A percentile compares a stretch with the other conserved stretches of the same genome.
Conservation (phyloP, 2,113 vertebrate genomes). For the Corvus hawaiiensis region DNA sequence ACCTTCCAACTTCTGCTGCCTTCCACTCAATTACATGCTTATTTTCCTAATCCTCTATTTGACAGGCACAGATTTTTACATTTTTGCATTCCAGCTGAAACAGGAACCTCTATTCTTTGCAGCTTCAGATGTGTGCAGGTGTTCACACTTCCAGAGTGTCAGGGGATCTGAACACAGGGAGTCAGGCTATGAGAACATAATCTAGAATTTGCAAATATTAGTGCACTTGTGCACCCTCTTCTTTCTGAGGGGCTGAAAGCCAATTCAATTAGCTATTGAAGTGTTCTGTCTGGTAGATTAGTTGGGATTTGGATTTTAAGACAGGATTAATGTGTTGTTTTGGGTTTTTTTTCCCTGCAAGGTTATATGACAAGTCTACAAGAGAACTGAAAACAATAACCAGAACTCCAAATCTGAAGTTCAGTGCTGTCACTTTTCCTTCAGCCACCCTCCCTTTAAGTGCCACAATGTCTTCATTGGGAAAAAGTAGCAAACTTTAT, state of each 20-base stretch:
- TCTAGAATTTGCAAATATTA: background rate
- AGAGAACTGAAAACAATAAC: background rate
- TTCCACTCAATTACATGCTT: background rate
- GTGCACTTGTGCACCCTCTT: background rate
- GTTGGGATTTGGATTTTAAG: background rate
- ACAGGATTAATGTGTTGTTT: background rate
- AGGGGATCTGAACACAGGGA: background rate
- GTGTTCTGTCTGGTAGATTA: background rate
- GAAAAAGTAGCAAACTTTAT: background rate
- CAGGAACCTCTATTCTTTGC: background rate
- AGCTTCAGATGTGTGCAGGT: background rate
- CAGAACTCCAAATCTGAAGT: background rate
- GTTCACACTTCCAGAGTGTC: background rate
- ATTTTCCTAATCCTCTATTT: background rate
- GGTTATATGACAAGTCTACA: background rate
- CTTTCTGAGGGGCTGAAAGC: background rate
- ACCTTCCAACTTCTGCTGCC: background rate
- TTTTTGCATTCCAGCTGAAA: background rate
- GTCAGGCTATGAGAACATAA: background rate
- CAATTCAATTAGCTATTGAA: background rate
- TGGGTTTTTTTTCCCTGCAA: fast-evolving
- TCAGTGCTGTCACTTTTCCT: background rate
- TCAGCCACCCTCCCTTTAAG: background rate
- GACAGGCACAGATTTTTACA: background rate
- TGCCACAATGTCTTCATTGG: background rate